Evolutionary conservation across 2,888 invertebrate species (phyloP).

Genomic region (Pecten maximus): DNA sequence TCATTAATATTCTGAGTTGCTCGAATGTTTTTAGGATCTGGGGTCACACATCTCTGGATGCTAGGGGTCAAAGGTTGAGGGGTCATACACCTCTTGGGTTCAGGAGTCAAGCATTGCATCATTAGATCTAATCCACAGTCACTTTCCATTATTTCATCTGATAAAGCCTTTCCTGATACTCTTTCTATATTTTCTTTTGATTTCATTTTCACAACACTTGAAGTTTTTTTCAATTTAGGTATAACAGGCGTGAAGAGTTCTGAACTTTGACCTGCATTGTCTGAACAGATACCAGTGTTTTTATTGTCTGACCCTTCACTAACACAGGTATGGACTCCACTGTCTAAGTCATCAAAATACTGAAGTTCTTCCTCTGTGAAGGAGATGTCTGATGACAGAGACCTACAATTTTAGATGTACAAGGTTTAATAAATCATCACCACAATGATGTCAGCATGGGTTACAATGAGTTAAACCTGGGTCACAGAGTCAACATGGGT

Average conservation of each 20-base stretch:
- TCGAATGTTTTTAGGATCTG: conserved; percentile 4
- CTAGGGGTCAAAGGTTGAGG: not conserved
- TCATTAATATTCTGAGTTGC: conserved; percentile 52
- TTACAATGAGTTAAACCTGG: too few species aligned
- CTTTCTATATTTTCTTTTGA: not conserved
- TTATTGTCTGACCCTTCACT: not conserved
- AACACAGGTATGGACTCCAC: conserved; percentile 43
- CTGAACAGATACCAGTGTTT: not conserved
- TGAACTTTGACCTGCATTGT: not conserved
- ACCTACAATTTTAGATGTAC: not conserved
- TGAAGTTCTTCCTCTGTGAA: conserved; percentile 50
- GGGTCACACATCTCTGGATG: conserved; percentile 37
- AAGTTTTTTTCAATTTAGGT: not conserved
- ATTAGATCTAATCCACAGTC: not conserved
- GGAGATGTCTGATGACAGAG: not conserved
- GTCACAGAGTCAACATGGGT: too few species aligned
- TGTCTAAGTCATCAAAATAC: conserved; percentile 50
- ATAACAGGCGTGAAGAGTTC: not conserved
- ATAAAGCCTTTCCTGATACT: not conserved
- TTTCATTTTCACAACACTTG: conserved; percentile 5
- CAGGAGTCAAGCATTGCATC: conserved; percentile 5
- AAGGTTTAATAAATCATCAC: too few species aligned
- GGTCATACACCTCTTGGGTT: not conserved
- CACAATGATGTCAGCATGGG: too few species aligned
- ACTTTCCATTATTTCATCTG: not conserved